Evolutionary conservation across 2,888 invertebrate genomes (phyloP).

Genomic region (Chloroclystis v-ata): DNA sequence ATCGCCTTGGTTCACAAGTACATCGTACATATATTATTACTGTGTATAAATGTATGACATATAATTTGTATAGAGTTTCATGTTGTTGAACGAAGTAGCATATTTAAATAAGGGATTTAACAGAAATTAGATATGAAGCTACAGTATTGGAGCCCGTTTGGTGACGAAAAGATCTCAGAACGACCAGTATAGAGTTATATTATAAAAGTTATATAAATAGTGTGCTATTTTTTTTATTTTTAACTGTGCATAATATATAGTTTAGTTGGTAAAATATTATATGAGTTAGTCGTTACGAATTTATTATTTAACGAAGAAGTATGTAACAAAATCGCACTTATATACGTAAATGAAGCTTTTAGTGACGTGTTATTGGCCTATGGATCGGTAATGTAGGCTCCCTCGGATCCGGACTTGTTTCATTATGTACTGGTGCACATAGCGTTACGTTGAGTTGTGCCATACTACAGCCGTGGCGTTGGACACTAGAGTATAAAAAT

Average conservation of each 20-base stretch:
- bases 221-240: constrained; percentile 52
- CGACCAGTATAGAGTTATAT: constrained; percentile 63
- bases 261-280: constrained; percentile 31
- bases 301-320: constrained; percentile 56
- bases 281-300: constrained; percentile 47
- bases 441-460: constrained; percentile 47
- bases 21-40: constrained; percentile 6
- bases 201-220: constrained; percentile 44
- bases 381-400: constrained; percentile 36
- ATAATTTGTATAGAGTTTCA: constrained; percentile 13
- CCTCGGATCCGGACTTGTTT: constrained; percentile 40
- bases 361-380: constrained; percentile 51
- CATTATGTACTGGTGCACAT: constrained; percentile 39
- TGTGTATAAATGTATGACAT: constrained; percentile 5
- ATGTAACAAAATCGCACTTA: constrained; percentile 55
- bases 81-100: constrained; percentile 34
- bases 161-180: constrained; percentile 71
- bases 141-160: constrained; percentile 63
- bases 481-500: constrained; percentile 46
- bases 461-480: constrained; percentile 47
- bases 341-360: constrained; percentile 68
- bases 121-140: constrained; percentile 27
- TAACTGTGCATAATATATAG: constrained; percentile 57
- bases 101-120: constrained; percentile 31
- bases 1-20: not conserved